A percentile compares a stretch with the other conserved stretches of the same genome.
These are phyloP conservation scores for Amitus sp. DNA, from an alignment of 2,888 invertebrate genomes.

Conservation along the genomic window DNA sequence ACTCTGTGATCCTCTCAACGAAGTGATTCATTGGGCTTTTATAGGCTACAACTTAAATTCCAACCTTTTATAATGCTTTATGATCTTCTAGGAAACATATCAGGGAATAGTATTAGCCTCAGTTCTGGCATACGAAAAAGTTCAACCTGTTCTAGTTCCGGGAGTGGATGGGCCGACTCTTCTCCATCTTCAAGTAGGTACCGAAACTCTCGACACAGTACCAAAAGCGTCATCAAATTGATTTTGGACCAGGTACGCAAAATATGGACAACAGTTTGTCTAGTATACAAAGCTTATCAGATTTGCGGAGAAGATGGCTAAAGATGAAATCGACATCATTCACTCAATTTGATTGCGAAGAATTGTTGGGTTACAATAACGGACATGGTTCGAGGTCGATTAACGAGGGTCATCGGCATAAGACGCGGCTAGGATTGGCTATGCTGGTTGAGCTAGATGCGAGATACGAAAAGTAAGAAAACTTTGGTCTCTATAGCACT, in stretches of 20 bases:
- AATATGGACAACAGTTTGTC: conserved; percentile 50
- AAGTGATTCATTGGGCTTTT: no score
- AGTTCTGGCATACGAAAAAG: conserved; percentile 51
- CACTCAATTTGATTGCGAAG: conserved; percentile 64
- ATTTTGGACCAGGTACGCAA: neutral
- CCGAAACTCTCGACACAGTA: conserved; percentile 20
- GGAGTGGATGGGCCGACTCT: conserved; percentile 61
- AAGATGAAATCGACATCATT: conserved; percentile 69
- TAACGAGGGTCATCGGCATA: conserved; percentile 52
- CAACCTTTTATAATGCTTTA: neutral
- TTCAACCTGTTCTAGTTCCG: conserved; percentile 57
- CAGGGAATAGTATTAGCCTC: conserved; percentile 53
- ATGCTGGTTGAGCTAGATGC: conserved; percentile 72
- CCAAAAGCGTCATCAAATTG: neutral
- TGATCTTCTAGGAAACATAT: conserved; percentile 51
- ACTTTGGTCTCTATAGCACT: neutral
- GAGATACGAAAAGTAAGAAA: conserved; percentile 68
- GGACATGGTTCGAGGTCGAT: conserved; percentile 39
- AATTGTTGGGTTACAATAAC: conserved; percentile 54
- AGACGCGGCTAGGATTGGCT: conserved; percentile 74
- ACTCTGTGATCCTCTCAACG: no score
- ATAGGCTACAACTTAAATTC: no score
- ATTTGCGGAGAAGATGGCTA: conserved; percentile 69
- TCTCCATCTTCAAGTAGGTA: conserved; percentile 51
- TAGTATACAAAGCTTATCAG: conserved; percentile 65